Percentiles rank a stretch among this genome's conserved stretches.
These are phyloP conservation scores for Gymnobelideus leadbeateri DNA, from an alignment of 2,113 vertebrate genomes.

Conservation along the genomic window DNA sequence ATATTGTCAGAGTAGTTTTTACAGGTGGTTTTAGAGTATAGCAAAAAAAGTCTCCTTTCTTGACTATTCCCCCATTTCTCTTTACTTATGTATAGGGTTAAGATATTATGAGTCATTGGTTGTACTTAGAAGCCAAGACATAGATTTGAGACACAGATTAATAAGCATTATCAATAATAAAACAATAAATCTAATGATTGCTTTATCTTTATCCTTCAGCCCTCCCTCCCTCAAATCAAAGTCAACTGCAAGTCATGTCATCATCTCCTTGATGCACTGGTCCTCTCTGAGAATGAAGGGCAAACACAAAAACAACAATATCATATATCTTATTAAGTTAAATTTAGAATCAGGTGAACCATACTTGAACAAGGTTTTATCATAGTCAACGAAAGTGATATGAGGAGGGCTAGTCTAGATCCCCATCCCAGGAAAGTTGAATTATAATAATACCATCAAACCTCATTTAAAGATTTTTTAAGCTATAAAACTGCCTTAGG, in stretches of 20 bases:
- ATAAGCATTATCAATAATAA: not conserved
- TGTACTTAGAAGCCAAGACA: not conserved
- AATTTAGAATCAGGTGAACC: not conserved
- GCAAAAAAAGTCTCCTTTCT: no score
- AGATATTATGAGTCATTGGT: not conserved
- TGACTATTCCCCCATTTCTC: no score
- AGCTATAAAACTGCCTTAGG: not conserved
- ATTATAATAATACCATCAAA: not conserved
- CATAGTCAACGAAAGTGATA: no score
- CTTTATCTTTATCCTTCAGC: not conserved
- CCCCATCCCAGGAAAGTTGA: not conserved
- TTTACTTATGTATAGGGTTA: no score
- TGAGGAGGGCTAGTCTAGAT: not conserved
- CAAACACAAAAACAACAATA: not conserved
- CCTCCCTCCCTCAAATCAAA: no score
- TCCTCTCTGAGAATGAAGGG: no score
- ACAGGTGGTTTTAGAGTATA: no score
- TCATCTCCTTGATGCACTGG: no score
- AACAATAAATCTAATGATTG: not conserved
- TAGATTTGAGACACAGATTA: not conserved
- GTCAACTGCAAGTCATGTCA: no score
- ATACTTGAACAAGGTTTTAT: no score
- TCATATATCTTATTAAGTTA: not conserved
- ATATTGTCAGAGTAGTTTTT: not conserved
- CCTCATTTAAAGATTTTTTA: not conserved